Base-by-base conservation (phyloP, 1,140 invertebrate genomes). In the Calephelis virginiensis region DNA sequence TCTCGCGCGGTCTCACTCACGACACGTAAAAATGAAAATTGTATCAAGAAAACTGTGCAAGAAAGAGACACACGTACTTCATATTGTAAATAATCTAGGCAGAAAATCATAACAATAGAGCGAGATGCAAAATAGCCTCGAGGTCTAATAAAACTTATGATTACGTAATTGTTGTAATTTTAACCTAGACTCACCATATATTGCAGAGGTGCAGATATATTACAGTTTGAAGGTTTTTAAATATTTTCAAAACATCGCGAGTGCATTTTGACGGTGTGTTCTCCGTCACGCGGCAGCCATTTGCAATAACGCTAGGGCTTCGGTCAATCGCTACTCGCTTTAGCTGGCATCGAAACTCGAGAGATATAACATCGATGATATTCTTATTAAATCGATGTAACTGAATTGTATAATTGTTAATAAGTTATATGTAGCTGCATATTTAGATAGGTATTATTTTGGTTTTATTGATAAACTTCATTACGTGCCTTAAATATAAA, bases 11-110 rank as follows among this genome's bases (percentile, higher is more conserved):
- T 85, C 86, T 85, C 84, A 65, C 76, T 82, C 83, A 70, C 76
- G 74, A 75, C 75, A 75, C 79, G 77, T 82, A 84, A 88, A 88
- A 89, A 86, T 85, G 83, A 83, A 89, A 88, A 89, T 83, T 77
- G 76, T 73, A 82, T 78, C 77, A 81, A 85, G 86, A 78, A 85
- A 83, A 86, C 83, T 70, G 81, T 74, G 79, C 47, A 70, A 49
- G 83, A 89, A 76, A 80, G 83, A 78, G 86, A 89, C 74, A 78
- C 72, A 79, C 78, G 83, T 84, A 89, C 66, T 66, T 81, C 78
- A 69, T 71, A 81, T 82, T 84, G 82, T 86, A 89, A 89, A 86
- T 86, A 89, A 86, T 82, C 79, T 82, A 79, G 77, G 78, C 53
- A 73, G 69, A 71, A 78, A 81, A 84, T 84, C 86, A 88, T 81